Evolutionary conservation across 2,113 vertebrate species (phyloP).

Genomic region (Podocnemis expansa): DNA sequence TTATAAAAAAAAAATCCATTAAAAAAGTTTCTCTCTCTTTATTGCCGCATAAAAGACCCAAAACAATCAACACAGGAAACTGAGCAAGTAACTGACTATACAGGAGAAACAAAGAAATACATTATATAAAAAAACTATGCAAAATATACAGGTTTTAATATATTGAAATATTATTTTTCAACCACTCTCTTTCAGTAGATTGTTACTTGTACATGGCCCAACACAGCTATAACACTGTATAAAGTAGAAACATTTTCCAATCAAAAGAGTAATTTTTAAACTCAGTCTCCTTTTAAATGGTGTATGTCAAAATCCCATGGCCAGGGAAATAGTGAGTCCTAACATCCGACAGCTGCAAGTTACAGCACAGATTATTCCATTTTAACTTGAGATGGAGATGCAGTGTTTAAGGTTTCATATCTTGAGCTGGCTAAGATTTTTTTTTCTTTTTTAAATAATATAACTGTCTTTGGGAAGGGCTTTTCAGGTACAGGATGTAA

Average conservation of each 20-base stretch:
- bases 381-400: not conserved
- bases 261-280: not conserved
- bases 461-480: not conserved
- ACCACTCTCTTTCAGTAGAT: not conserved
- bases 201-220: not conserved
- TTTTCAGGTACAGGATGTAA: not conserved
- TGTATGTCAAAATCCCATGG: not conserved
- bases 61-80: not conserved
- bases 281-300: not conserved
- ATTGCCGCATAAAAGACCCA: not conserved
- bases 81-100: not conserved
- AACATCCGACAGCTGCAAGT: not conserved
- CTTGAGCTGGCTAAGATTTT: not conserved
- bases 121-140: not conserved
- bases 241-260: not conserved
- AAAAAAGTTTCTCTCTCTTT: not conserved
- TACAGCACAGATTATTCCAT: not conserved
- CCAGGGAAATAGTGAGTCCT: not conserved
- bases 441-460: not conserved
- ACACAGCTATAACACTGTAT: not conserved
- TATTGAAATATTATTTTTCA: not conserved
- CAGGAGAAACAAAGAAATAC: not conserved
- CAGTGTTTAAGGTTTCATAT: not conserved
- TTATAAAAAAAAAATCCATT: too few relatives aligned
- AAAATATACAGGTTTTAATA: not conserved